Percentiles rank a stretch among this genome's conserved stretches.
phyloP scores from a whole-genome alignment of 2,888 invertebrate species.

The Spicauda simplicius region DNA sequence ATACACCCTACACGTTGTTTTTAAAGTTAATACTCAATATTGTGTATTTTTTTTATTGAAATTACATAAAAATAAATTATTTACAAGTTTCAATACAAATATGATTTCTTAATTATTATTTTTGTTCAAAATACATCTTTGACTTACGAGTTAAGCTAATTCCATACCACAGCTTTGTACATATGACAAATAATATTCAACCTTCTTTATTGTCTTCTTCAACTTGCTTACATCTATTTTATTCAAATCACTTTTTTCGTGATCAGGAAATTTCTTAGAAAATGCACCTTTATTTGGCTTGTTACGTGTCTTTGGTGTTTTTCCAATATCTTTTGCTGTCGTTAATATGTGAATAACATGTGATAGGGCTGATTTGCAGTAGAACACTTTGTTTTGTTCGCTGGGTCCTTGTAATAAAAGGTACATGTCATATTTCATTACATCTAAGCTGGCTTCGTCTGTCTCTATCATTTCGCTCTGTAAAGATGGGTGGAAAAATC shows the following conservation, averaged over 20 bases:
- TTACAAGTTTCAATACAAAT: too few species aligned
- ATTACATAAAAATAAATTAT: too few species aligned
- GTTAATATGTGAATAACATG: slow-evolving; percentile 85
- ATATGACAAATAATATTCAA: slow-evolving; percentile 90
- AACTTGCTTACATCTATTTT: slow-evolving; percentile 82
- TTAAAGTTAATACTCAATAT: too few species aligned
- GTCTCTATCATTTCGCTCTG: slow-evolving; percentile 85
- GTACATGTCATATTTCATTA: slow-evolving; percentile 86
- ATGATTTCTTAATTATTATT: neutral
- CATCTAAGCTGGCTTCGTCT: slow-evolving; percentile 82
- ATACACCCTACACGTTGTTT: too few species aligned
- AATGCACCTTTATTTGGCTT: slow-evolving; percentile 65
- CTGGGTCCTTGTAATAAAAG: slow-evolving; percentile 86
- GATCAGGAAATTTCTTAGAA: slow-evolving; percentile 83
- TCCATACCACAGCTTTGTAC: slow-evolving; percentile 70
- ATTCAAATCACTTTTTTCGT: slow-evolving; percentile 74
- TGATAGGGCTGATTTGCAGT: slow-evolving; percentile 88
- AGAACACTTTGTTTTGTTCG: slow-evolving; percentile 77
- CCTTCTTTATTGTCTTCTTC: slow-evolving; percentile 86
- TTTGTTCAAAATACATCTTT: neutral
- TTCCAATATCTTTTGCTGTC: slow-evolving; percentile 63
- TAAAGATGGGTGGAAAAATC: slow-evolving; percentile 48
- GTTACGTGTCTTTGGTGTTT: slow-evolving; percentile 46
- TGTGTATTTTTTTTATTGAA: too few species aligned
- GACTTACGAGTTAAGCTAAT: slow-evolving; percentile 4